Percentiles rank a stretch among this genome's conserved stretches.
These are phyloP conservation scores for Pelvicachromis taeniatus DNA, from an alignment of 2,113 vertebrate genomes.

Conservation along the genomic window DNA sequence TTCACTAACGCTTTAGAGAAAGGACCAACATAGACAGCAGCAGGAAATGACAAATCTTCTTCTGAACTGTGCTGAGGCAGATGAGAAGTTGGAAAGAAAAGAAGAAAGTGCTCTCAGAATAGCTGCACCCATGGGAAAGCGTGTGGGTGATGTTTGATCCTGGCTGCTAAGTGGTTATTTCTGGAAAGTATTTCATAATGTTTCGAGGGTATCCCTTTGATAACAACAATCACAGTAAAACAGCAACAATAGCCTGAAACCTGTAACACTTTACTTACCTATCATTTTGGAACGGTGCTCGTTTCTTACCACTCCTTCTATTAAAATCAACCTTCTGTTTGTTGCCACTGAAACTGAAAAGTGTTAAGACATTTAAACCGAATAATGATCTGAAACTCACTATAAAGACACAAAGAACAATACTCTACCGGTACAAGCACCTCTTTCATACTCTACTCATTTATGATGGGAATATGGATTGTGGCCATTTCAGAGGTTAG, in stretches of 20 bases:
- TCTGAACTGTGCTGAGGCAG: not conserved
- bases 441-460: not conserved
- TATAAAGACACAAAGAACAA: not conserved
- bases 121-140: slow-evolving; percentile 7
- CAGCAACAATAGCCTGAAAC: not conserved
- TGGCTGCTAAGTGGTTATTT: slow-evolving; percentile 10
- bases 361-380: not conserved
- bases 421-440: not conserved
- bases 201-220: not conserved
- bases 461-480: not conserved
- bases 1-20: not conserved
- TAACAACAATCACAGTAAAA: not conserved
- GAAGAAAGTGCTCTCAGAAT: slow-evolving; percentile 25
- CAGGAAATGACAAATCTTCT: not conserved
- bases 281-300: not conserved
- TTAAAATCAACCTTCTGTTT: not conserved
- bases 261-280: not conserved
- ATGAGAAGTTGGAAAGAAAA: not conserved
- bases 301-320: not conserved
- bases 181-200: slow-evolving; percentile 20
- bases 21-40: not conserved
- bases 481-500: not conserved
- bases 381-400: not conserved
- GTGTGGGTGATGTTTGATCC: slow-evolving; percentile 18
- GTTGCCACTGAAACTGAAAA: not conserved